Conservation (phyloP, 1,140 invertebrate species). For the Euschistus heros region DNA sequence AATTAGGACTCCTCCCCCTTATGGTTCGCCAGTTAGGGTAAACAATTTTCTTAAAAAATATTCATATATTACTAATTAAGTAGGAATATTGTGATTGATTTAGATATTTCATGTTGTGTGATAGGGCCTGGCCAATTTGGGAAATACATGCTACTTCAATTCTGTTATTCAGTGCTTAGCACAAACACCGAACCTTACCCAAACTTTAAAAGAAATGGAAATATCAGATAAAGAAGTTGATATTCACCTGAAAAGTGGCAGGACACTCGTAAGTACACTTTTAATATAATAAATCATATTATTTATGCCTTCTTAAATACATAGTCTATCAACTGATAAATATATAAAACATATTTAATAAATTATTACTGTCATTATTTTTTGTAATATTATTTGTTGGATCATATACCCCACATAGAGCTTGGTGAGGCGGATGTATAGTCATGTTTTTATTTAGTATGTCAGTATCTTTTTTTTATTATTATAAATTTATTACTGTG, state of each 20-base stretch:
- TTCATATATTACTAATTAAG: not conserved
- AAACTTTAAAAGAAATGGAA: conserved; percentile 57
- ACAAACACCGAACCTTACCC: conserved; percentile 69
- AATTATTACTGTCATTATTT: too few relatives aligned
- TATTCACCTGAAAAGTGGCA: conserved; percentile 53
- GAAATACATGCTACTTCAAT: conserved; percentile 96
- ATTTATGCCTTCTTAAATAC: too few relatives aligned
- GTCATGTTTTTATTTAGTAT: too few relatives aligned
- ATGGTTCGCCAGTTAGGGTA: conserved; percentile 3
- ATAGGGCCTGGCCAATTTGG: conserved; percentile 70
- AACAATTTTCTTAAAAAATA: not conserved
- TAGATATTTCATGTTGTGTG: not conserved
- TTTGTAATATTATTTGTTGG: too few relatives aligned
- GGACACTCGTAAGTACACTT: conserved; percentile 30
- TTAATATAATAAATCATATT: not conserved
- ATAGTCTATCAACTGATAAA: too few relatives aligned
- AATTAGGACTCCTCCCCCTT: conserved; percentile 13
- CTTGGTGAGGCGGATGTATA: too few relatives aligned
- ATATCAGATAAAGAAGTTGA: conserved; percentile 54
- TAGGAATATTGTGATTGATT: not conserved
- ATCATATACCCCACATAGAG: too few relatives aligned
- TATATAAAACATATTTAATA: too few relatives aligned
- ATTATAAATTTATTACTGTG: too few relatives aligned
- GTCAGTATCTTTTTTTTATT: too few relatives aligned
- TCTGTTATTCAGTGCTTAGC: conserved; percentile 85